A percentile compares a stretch with the other conserved stretches of the same genome.
phyloP scores from a whole-genome alignment of 2,113 vertebrate species.

The Mustela lutreola region DNA sequence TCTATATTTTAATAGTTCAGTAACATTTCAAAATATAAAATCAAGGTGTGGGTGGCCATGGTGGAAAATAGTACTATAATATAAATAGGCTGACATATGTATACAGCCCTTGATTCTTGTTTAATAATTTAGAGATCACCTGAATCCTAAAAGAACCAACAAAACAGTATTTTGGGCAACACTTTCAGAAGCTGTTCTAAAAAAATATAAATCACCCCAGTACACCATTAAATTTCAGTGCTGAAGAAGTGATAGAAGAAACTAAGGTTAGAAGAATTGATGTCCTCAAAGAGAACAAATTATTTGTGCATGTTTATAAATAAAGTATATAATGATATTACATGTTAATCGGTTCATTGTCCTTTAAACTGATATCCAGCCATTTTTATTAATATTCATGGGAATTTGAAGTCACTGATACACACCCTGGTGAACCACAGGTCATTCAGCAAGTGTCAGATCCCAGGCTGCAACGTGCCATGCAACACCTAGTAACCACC shows the following conservation, averaged over 20 bases:
- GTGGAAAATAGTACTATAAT: slow-evolving; percentile 13
- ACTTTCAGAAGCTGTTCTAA: slow-evolving; percentile 34
- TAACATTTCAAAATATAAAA: slow-evolving; percentile 64
- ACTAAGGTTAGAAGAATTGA: slow-evolving; percentile 48
- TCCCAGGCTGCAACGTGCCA: background rate
- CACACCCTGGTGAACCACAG: background rate
- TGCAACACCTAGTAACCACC: background rate
- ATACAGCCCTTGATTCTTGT: slow-evolving; percentile 49
- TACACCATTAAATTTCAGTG: slow-evolving; percentile 24
- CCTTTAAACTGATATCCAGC: slow-evolving; percentile 54
- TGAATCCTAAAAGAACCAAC: slow-evolving; percentile 56
- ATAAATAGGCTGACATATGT: slow-evolving; percentile 39
- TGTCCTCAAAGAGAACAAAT: slow-evolving; percentile 38
- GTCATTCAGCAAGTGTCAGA: background rate
- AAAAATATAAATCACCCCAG: slow-evolving; percentile 6
- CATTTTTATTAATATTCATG: slow-evolving; percentile 36
- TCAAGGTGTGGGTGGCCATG: slow-evolving; percentile 1
- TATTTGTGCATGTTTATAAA: slow-evolving; percentile 56
- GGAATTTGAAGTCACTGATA: slow-evolving; percentile 18
- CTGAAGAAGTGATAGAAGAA: slow-evolving; percentile 22
- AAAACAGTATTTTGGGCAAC: slow-evolving; percentile 11
- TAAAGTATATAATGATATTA: slow-evolving; percentile 37
- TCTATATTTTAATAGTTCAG: slow-evolving; percentile 59
- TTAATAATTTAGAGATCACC: slow-evolving; percentile 57
- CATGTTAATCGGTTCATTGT: background rate